These are phyloP conservation scores for Mystacornis crossleyi DNA, from an alignment of 2,113 vertebrate species.

Conservation along the genomic window DNA sequence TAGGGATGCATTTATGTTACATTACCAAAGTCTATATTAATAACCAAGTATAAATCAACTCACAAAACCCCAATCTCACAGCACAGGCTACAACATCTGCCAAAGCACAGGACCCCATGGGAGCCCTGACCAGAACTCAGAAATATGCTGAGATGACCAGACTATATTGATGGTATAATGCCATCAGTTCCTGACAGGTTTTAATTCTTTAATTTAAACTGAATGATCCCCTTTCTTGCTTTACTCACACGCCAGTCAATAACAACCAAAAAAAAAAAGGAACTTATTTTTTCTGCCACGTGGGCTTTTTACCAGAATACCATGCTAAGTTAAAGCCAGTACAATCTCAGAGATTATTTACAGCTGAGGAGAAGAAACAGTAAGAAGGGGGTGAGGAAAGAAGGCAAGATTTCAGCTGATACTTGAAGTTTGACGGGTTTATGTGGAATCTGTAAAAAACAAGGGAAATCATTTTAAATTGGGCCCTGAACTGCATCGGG, in stretches of 20 bases:
- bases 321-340: neutral
- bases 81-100: neutral
- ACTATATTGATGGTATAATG: neutral
- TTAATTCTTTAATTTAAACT: neutral
- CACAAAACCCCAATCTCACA: neutral
- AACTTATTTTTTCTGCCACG: neutral
- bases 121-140: neutral
- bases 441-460: neutral
- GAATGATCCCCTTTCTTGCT: neutral
- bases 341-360: neutral
- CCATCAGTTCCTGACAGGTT: neutral
- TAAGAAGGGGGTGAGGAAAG: neutral
- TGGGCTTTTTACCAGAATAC: neutral
- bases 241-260: neutral
- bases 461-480: neutral
- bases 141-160: neutral
- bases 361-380: neutral
- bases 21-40: neutral
- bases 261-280: neutral
- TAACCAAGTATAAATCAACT: slow-evolving; percentile 23
- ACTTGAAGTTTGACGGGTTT: neutral
- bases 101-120: neutral
- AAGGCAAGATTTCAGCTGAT: neutral
- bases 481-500: neutral
- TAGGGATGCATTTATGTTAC: neutral